Evolutionary conservation across 2,888 invertebrate species (phyloP), one percentile per base, ranked within the genome.

Genomic region (Petrophora chlorosata): DNA sequence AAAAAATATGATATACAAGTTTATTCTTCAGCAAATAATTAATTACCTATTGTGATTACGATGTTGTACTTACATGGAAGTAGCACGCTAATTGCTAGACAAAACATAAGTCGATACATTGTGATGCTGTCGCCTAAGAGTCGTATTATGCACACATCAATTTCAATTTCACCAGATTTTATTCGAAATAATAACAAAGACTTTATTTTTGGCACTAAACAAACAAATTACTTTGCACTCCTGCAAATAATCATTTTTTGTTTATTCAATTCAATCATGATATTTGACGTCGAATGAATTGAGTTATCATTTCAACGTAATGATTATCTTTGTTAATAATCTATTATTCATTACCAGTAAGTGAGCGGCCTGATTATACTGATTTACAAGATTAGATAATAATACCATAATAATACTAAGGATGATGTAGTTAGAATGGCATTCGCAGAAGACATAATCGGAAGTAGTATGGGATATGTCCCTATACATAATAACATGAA

Each of bases 301-400:
- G n/a, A 42, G 34, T 56, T 67, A 67, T 55, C 67, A 50, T 59
- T 67, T 63, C 56, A 51, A 33, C 56, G 55, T 53, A 61, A 62
- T 57, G 52, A 46, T 52, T 58, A 63, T 60, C 56, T 44, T 57
- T 58, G 44, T 49, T 44, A 48, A 50, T 30, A 42, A 44, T 52
- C 59, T 42, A 63, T 61, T 70, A 63, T 62, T 70, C 66, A 68
- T 70, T 72, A 62, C 59, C 59, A 56, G 59, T 59, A 55, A 65
- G 69, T 63, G 62, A 56, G 63, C 61, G 43, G 43, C 39, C 12
- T 65, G 79, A 78, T 82, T 71, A 64, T 57, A 60, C 59, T 66
- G 71, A 75, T 78, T 79, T 65, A 48, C 53, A 42, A 36, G 72
- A 76, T 72, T 64, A 58, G 69, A 65, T 65, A 45, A 53, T 17